These are phyloP conservation scores for Chelonoidis abingdonii DNA, from an alignment of 2,113 vertebrate genomes.

Conservation along the genomic window DNA sequence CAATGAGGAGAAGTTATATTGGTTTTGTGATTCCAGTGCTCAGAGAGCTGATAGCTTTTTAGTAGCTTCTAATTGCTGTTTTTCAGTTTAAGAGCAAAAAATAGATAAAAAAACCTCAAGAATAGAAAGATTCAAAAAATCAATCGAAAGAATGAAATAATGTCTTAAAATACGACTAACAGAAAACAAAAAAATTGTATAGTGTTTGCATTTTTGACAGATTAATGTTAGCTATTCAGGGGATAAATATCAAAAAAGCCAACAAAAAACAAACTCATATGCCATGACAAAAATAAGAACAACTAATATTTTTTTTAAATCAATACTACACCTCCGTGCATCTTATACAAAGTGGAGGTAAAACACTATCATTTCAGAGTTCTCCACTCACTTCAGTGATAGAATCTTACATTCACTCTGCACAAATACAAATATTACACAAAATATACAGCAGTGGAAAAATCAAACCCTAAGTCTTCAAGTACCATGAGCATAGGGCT, in stretches of 20 bases:
- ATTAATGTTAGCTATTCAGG: neutral
- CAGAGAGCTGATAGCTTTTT: neutral
- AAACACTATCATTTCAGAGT: neutral
- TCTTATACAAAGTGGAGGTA: neutral
- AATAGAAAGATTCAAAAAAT: neutral
- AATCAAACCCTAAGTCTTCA: neutral
- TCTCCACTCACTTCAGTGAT: neutral
- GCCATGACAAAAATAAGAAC: neutral
- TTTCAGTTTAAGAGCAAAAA: slow-evolving; percentile 1
- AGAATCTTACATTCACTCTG: neutral
- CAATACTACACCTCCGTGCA: neutral
- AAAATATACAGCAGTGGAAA: neutral
- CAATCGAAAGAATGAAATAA: neutral
- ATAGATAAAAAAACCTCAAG: neutral
- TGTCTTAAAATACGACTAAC: neutral
- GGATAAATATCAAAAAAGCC: neutral
- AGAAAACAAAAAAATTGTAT: neutral
- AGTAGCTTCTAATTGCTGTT: neutral
- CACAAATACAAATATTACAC: neutral
- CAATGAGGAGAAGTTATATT: neutral
- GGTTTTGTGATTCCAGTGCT: slow-evolving; percentile 10
- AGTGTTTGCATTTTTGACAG: neutral
- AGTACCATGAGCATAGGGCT: neutral
- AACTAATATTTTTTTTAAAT: neutral
- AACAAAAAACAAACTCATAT: neutral